Conservation (phyloP, 2,113 vertebrate genomes). For the Melanostigma gelatinosum region DNA sequence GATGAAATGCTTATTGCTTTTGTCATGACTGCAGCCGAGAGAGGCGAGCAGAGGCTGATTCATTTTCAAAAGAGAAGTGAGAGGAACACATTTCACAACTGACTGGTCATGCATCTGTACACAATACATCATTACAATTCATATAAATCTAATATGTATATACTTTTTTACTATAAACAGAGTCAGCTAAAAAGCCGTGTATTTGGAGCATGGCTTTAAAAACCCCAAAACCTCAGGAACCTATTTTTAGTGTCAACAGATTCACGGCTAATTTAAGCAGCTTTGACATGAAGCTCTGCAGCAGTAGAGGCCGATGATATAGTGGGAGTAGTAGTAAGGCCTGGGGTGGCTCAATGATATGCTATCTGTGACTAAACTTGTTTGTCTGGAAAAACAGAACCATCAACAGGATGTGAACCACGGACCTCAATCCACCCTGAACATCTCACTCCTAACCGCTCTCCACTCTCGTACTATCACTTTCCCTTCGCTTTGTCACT, state of each 20-base stretch:
- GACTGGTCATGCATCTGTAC: neutral
- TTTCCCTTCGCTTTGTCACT: slow-evolving; percentile 39
- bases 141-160: neutral
- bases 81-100: slow-evolving; percentile 6
- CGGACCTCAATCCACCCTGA: neutral
- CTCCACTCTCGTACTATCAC: slow-evolving; percentile 20
- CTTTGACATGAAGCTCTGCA: slow-evolving; percentile 28
- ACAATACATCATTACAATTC: neutral
- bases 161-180: neutral
- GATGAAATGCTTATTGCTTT: slow-evolving; percentile 9
- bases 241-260: slow-evolving; percentile 59
- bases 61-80: slow-evolving; percentile 15
- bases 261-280: slow-evolving; percentile 61
- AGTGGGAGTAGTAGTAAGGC: slow-evolving; percentile 15
- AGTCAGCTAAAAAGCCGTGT: neutral
- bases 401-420: slow-evolving; percentile 5
- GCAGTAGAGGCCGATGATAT: slow-evolving; percentile 4
- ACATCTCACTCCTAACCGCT: slow-evolving; percentile 10
- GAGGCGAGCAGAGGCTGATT: neutral
- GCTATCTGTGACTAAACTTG: slow-evolving; percentile 9
- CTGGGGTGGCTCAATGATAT: slow-evolving; percentile 6
- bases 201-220: slow-evolving; percentile 31
- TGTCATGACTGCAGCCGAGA: neutral
- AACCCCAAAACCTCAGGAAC: slow-evolving; percentile 32
- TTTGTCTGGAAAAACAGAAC: slow-evolving; percentile 16